Conservation (phyloP, 2,113 vertebrate genomes). For the Sinocyclocheilus maitianheensis region DNA sequence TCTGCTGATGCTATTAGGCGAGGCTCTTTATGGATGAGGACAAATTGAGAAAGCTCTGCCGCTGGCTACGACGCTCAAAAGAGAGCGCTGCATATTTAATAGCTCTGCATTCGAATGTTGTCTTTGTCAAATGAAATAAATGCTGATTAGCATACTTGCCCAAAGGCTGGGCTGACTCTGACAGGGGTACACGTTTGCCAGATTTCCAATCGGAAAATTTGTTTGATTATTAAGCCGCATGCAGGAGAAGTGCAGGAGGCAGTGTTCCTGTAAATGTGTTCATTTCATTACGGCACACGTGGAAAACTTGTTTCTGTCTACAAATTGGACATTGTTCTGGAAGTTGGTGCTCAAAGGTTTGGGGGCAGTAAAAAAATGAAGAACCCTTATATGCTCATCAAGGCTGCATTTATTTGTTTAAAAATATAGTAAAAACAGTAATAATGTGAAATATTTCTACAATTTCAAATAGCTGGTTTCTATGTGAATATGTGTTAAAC, state of each 20-base stretch:
- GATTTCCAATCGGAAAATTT: conserved; percentile 29
- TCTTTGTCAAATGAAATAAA: conserved; percentile 69
- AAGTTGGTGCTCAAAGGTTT: too few relatives aligned
- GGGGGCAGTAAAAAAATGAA: not conserved
- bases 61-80: conserved; percentile 70
- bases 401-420: not conserved
- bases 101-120: conserved; percentile 62
- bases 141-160: conserved; percentile 64
- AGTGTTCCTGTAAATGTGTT: conserved; percentile 24
- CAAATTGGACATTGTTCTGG: not conserved
- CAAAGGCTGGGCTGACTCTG: not conserved
- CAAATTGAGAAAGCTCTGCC: conserved; percentile 74
- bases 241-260: conserved; percentile 15
- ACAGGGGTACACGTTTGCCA: not conserved
- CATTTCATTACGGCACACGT: conserved; percentile 19
- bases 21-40: conserved; percentile 69
- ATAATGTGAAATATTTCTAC: too few relatives aligned
- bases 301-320: not conserved
- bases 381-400: not conserved
- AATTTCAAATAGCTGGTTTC: not conserved
- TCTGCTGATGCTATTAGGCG: conserved; percentile 69
- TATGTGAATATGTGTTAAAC: not conserved
- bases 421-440: not conserved
- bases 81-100: conserved; percentile 66
- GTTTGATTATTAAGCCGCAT: conserved; percentile 27